Percentiles rank a stretch among this genome's conserved stretches.
Conservation (phyloP, 2,888 invertebrate genomes). For the Neria commutata region DNA sequence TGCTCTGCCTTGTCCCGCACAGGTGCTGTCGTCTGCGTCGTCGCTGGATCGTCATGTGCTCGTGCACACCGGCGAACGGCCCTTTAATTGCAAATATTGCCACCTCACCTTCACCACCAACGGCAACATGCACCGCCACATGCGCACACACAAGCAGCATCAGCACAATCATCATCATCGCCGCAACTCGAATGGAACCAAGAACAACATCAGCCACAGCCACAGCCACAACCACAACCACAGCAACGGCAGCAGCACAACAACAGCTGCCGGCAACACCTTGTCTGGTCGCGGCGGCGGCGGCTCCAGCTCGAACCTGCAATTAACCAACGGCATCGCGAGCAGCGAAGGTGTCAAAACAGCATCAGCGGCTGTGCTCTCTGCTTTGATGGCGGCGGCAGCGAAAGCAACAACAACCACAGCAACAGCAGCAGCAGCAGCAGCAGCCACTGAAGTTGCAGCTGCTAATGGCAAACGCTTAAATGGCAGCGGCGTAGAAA, state of each 20-base stretch:
- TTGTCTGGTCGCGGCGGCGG: neutral
- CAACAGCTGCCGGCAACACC: conserved; percentile 8
- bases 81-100: conserved; percentile 80
- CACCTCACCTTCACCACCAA: conserved; percentile 83
- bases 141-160: conserved; percentile 72
- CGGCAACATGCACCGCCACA: conserved; percentile 85
- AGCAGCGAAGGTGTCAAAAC: conserved; percentile 24
- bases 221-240: conserved; percentile 27
- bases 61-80: conserved; percentile 80
- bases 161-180: conserved; percentile 55
- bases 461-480: conserved; percentile 44
- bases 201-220: conserved; percentile 27
- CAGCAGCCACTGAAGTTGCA: conserved; percentile 25
- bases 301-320: conserved; percentile 6
- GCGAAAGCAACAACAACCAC: conserved; percentile 9
- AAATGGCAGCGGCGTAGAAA: conserved; percentile 55
- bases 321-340: conserved; percentile 27
- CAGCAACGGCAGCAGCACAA: conserved; percentile 30
- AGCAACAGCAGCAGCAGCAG: conserved; percentile 24
- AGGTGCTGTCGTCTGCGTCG: conserved; percentile 77
- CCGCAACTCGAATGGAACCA: conserved; percentile 44
- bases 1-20: conserved; percentile 8
- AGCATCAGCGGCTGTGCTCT: conserved; percentile 13
- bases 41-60: conserved; percentile 81
- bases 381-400: neutral